A percentile compares a stretch with the other conserved stretches of the same genome.
These are phyloP conservation scores for Panorpa germanica DNA, from an alignment of 2,888 invertebrate genomes.

Conservation along the genomic window DNA sequence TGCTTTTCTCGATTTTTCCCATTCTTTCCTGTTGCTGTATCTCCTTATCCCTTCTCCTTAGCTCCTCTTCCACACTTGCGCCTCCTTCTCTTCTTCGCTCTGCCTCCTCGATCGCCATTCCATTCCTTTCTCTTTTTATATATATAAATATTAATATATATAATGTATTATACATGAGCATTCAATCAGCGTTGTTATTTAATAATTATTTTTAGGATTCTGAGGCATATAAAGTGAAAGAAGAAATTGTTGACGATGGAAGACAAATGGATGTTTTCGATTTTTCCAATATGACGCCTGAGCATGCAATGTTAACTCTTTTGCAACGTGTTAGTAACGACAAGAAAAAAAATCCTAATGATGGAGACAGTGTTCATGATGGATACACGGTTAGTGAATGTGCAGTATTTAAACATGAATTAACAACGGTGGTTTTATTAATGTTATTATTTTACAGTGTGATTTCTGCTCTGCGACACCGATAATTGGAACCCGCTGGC, in stretches of 20 bases:
- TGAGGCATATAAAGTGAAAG: constrained; percentile 10
- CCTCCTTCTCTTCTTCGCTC: no score
- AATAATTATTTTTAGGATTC: constrained; percentile 5
- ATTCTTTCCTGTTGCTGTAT: no score
- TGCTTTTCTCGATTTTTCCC: no score
- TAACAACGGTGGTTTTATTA: constrained; percentile 1
- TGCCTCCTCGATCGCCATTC: no score
- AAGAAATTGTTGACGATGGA: constrained; percentile 12
- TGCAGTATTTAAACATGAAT: constrained; percentile 1
- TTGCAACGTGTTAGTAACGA: constrained; percentile 14
- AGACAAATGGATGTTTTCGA: constrained; percentile 4
- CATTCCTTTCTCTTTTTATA: no score
- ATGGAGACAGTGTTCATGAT: constrained; percentile 13
- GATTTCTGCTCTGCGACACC: constrained; percentile 42
- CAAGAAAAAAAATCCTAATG: constrained; percentile 12
- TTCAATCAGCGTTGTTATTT: no score
- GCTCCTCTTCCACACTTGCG: no score
- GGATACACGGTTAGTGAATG: constrained; percentile 12
- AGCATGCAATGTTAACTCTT: constrained; percentile 15
- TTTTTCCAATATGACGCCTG: no score
- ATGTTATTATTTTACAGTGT: constrained; percentile 27
- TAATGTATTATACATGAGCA: constrained; percentile 8
- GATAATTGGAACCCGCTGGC: constrained; percentile 45
- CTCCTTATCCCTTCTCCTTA: no score
- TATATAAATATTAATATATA: no score